Evolutionary conservation across 2,113 vertebrate genomes (phyloP), one percentile per base, ranked within the genome.

Genomic region (Aspidoscelis tigris): DNA sequence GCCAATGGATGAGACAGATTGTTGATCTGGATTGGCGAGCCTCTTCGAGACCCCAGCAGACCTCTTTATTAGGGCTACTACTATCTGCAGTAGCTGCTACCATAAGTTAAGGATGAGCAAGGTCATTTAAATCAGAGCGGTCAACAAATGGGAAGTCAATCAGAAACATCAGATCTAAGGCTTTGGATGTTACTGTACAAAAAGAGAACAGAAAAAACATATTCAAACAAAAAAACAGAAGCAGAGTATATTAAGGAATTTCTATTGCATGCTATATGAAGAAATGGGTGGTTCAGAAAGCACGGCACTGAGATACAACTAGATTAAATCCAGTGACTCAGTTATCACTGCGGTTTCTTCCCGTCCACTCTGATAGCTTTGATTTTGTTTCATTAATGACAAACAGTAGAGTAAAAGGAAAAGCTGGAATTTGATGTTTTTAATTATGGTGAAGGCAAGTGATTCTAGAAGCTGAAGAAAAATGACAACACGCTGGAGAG

Each of bases 391-490:
- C 79, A 88, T 72, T 80, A 74, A 72, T 78, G 47, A 69, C 5
- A 75, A 53, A 78, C 55, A 88, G 88, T 47, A 74, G 89, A 86
- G 87, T 87, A 65, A 90, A 89, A 77, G 43, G 73, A 91, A 94
- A 93, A 91, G 91, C 90, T 92, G 90, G 89, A 93, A 83, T 95
- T 89, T 84, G 83, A 77, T 81, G 0, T 90, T 81, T 89, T 91
- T 88, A 88, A 89, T 93, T 86, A 92, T 93, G 93, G 95, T 95
- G 88, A 93, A 88, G 85, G 88, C 84, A 93, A 89, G 69, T 87
- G 90, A 93, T 76, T 90, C 93, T 84, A 93, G 84, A 78, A 92
- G 89, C 72, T 92, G 64, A 84, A 92, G 50, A 24, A 93, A 92
- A 84, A 90, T 86, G 88, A 92, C 92, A 91, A 93, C 77, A 91